These are phyloP conservation scores for Phymatocera aterrima DNA, from an alignment of 2,888 invertebrate genomes.

Conservation along the genomic window DNA sequence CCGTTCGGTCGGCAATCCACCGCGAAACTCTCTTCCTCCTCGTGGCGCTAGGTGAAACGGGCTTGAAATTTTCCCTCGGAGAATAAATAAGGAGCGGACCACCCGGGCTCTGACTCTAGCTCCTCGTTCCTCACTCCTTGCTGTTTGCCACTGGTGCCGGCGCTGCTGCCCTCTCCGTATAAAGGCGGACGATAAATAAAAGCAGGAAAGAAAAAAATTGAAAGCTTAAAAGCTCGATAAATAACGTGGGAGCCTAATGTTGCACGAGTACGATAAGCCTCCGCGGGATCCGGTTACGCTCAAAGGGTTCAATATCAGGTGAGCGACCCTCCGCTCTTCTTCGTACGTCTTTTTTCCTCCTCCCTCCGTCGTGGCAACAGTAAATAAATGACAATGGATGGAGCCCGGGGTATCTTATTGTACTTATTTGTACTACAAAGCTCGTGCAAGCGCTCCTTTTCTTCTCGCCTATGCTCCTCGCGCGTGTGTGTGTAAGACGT, in stretches of 20 bases:
- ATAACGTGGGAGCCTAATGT: slow-evolving; percentile 72
- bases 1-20: background rate
- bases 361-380: background rate
- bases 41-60: background rate
- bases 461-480: background rate
- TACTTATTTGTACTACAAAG: slow-evolving; percentile 16
- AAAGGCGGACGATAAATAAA: slow-evolving; percentile 52
- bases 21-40: slow-evolving; percentile 13
- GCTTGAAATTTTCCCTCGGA: slow-evolving; percentile 32
- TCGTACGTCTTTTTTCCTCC: background rate
- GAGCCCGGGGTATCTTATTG: slow-evolving; percentile 4
- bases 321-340: slow-evolving; percentile 45
- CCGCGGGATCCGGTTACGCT: slow-evolving; percentile 52
- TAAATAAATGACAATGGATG: slow-evolving; percentile 39
- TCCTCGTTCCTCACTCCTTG: slow-evolving; percentile 32
- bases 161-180: slow-evolving; percentile 44
- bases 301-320: slow-evolving; percentile 56
- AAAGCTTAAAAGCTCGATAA: slow-evolving; percentile 64
- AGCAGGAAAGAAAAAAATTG: slow-evolving; percentile 59
- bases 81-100: slow-evolving; percentile 47
- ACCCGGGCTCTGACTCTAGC: slow-evolving; percentile 41
- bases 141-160: too few relatives aligned
- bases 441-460: background rate
- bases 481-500: background rate
- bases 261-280: slow-evolving; percentile 74